Base-by-base conservation (phyloP, 1,140 invertebrate genomes). In the Macrobrachium nipponense region DNA sequence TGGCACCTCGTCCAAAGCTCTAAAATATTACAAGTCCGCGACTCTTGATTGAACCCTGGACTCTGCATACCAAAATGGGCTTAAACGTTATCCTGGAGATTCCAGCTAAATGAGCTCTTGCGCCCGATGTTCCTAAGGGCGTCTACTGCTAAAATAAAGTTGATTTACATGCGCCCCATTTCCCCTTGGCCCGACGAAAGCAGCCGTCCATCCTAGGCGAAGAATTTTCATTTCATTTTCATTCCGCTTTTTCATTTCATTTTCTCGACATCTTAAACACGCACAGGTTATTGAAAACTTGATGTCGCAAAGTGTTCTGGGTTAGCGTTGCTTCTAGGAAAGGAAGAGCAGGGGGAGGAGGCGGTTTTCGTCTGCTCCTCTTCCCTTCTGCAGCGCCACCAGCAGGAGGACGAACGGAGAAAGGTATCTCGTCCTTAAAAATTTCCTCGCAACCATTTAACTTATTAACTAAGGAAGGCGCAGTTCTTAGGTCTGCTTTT, bases 171-270 rank as follows among this genome's bases (percentile, higher is more conserved):
- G 77, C 83, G 77, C 83, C 83, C 83, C 44, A 60, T 77, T 86
- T 80, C 77, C 83, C 83, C 66, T 23, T 64, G 66, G 61, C 77
- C 83, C 20, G 77, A 73, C 77, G 83, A 80, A 51, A 86, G 83
- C 83, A 86, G 83, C 83, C 83, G 83, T 86, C 83, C 83, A 79
- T 86, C 77, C 77, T 77, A 79, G 27, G 76, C 77, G 77, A 80
- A 73, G 83, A 86, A 86, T 86, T 86, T 80, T 86, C 83, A 86
- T 86, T 86, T 86, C 83, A 85, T 85, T 85, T 85, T 85, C 83
- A 85, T 85, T 85, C 79, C 76, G 76, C 68, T 80, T 86, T 86
- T 86, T 86, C 83, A 86, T 86, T 86, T 86, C 83, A 86, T 86
- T 86, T 79, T 86, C 59, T 80, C 83, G 83, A 86, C 83, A 86